Conservation (phyloP, 2,797 vertebrate genomes). For the Brachymystax lenok region DNA sequence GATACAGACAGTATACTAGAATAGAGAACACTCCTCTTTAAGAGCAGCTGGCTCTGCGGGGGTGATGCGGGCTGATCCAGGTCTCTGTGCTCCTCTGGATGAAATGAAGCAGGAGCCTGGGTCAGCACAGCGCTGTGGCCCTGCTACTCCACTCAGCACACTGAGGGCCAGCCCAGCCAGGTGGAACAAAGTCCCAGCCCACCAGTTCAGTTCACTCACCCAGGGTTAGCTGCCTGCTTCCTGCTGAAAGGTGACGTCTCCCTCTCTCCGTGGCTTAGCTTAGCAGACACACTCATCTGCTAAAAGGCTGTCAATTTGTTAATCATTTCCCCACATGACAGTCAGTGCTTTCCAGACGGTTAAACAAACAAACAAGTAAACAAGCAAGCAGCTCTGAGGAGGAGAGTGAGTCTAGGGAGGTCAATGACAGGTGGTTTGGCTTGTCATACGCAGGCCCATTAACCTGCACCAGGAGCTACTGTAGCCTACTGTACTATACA, state of each 20-base stretch:
- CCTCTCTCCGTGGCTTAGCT: constrained; percentile 66
- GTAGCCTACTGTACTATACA: constrained; percentile 3
- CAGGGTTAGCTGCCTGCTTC: constrained; percentile 49
- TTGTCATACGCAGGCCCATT: constrained; percentile 12
- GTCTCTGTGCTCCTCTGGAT: constrained; percentile 51
- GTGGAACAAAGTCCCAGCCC: constrained; percentile 62
- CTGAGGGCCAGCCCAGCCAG: constrained; percentile 65
- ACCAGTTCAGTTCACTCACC: constrained; percentile 9
- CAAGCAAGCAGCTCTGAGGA: constrained; percentile 8
- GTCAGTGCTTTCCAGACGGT: constrained; percentile 59
- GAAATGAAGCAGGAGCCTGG: constrained; percentile 37
- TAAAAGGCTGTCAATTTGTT: constrained; percentile 76
- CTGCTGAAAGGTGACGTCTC: constrained; percentile 52
- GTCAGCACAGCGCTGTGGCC: constrained; percentile 7
- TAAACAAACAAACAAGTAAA: constrained; percentile 54
- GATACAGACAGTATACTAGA: neutral
- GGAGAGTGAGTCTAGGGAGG: constrained; percentile 38
- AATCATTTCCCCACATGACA: constrained; percentile 61
- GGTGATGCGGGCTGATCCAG: constrained; percentile 6
- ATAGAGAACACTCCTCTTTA: constrained; percentile 29
- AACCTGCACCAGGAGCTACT: constrained; percentile 31
- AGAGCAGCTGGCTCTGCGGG: constrained; percentile 14
- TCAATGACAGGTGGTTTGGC: constrained; percentile 25
- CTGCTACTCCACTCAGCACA: constrained; percentile 63
- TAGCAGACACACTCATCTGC: constrained; percentile 69